phyloP scores from a whole-genome alignment of 1,140 invertebrate species.

The Dinoponera quadriceps region DNA sequence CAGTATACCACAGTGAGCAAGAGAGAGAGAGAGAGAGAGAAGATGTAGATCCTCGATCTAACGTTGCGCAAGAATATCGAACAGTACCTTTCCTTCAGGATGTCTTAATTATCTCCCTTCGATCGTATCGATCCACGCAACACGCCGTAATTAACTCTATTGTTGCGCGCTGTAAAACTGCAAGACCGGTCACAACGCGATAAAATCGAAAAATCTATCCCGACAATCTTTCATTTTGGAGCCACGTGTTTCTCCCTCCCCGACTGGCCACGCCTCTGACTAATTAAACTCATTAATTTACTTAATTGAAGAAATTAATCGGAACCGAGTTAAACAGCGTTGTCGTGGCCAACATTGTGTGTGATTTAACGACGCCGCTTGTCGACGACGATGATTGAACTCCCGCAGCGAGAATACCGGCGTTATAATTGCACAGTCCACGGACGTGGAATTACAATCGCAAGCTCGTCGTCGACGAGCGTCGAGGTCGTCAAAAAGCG shows the following conservation, averaged over 20 bases:
- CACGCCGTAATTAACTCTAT: background rate
- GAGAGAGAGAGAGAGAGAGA: background rate
- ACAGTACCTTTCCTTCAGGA: background rate
- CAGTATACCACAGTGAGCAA: background rate
- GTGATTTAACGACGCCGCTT: slow-evolving; percentile 11
- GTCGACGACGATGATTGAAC: background rate
- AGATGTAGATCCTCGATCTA: background rate
- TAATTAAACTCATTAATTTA: background rate
- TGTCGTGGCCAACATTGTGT: background rate
- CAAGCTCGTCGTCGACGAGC: background rate
- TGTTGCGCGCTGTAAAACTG: background rate
- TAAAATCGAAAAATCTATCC: background rate
- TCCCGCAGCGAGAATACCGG: background rate
- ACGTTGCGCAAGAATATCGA: background rate
- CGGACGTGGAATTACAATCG: background rate
- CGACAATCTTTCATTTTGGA: background rate
- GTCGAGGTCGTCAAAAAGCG: background rate
- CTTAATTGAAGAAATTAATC: too few species aligned
- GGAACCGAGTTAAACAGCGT: background rate
- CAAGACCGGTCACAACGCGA: background rate
- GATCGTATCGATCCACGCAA: background rate
- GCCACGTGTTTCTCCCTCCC: background rate
- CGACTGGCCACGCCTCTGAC: background rate
- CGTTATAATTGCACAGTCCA: background rate
- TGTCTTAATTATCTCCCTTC: slow-evolving; percentile 9